Evolutionary conservation across 2,113 vertebrate genomes (phyloP), one percentile per base, ranked within the genome.

Genomic region (Salvelinus fontinalis): DNA sequence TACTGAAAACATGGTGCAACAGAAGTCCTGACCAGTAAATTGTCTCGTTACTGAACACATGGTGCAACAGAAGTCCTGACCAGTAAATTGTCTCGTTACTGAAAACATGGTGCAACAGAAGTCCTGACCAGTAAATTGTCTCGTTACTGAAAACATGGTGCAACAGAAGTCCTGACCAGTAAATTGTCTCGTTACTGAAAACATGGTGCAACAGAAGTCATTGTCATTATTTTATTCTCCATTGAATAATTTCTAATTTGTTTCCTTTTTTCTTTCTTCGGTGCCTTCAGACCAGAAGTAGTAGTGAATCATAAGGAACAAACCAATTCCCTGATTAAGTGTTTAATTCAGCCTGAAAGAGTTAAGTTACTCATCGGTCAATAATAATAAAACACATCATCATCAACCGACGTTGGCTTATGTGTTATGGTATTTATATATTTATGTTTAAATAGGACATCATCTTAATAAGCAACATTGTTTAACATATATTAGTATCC

Each of bases 151-250:
- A 44, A 2, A 44, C 8, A 44, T 44, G 39, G 39, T 44, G 39
- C 39, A 44, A 39, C 31, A 34, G 31, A 34, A 18, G 13, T 34
- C 22, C 62, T 22, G 3, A 8, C 22, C 22, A 66, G 24, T 14
- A 27, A 14, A 66, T 14, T 34, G 16, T 73, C 65, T 64, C n/a
- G 14, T 57, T 73, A 34, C 77, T 84, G 74, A 70, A 89, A 88
- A 85, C n/a, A 84, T 29, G 75, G 78, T 27, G 13, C 75, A 85
- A 81, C 26, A 83, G 7, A 57, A 79, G 84, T 88, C 81, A 83
- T 89, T 90, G 77, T 88, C 81, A 91, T 89, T 90, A 87, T 92
- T 93, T 93, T 92, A 93, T 93, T 93, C 88, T 90, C 90, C 86
- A 89, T 91, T 91, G 84, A 92, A 92, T 90, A 91, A 73, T 87